These are phyloP conservation scores for Eulithis prunata DNA, from an alignment of 2,888 invertebrate genomes.

Conservation along the genomic window DNA sequence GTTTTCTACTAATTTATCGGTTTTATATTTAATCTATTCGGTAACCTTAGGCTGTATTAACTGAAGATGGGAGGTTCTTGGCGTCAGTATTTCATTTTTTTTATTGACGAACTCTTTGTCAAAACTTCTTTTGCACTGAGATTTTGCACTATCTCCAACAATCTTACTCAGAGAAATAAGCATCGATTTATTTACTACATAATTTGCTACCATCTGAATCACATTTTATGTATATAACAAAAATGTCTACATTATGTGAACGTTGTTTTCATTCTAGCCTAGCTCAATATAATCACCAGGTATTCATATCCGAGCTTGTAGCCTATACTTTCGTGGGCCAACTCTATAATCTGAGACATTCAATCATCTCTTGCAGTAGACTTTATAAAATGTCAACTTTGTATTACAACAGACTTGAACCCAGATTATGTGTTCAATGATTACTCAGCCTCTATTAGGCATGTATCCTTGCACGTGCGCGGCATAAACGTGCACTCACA, in stretches of 20 bases:
- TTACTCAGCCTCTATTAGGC: slow-evolving; percentile 48
- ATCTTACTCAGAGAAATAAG: too few relatives aligned
- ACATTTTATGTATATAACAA: too few relatives aligned
- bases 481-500: slow-evolving; percentile 43
- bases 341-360: slow-evolving; percentile 9
- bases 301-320: background rate
- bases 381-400: slow-evolving; percentile 21
- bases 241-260: too few relatives aligned
- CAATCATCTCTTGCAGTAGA: slow-evolving; percentile 7
- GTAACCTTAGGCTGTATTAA: slow-evolving; percentile 19
- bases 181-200: too few relatives aligned
- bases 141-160: too few relatives aligned
- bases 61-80: background rate
- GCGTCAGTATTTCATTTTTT: slow-evolving; percentile 6
- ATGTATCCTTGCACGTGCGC: slow-evolving; percentile 53
- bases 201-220: too few relatives aligned
- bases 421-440: slow-evolving; percentile 51
- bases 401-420: slow-evolving; percentile 24
- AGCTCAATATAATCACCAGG: too few relatives aligned
- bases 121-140: too few relatives aligned
- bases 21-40: slow-evolving; percentile 29
- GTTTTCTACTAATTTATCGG: slow-evolving; percentile 55
- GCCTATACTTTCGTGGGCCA: background rate
- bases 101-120: background rate
- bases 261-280: too few relatives aligned